Conservation (phyloP, 2,113 vertebrate genomes). For the Indicator indicator region DNA sequence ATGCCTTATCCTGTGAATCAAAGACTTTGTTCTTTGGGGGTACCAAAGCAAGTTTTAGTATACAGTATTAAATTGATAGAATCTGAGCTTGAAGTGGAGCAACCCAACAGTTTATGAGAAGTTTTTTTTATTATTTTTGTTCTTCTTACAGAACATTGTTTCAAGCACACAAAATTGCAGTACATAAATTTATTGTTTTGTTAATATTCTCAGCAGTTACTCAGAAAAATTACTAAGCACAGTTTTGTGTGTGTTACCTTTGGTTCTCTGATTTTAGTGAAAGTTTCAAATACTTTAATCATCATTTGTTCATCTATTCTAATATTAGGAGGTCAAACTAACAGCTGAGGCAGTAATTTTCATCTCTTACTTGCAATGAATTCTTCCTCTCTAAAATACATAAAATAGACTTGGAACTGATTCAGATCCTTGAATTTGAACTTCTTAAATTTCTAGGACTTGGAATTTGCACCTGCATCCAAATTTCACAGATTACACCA, state of each 20-base stretch:
- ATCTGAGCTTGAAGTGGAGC: background rate
- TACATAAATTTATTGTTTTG: background rate
- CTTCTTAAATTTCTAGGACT: background rate
- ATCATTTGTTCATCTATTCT: background rate
- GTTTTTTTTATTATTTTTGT: background rate
- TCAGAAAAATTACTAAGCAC: background rate
- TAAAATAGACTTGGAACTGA: background rate
- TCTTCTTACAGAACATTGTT: background rate
- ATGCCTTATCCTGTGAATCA: background rate
- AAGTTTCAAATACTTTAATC: background rate
- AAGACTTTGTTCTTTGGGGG: background rate
- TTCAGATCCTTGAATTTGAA: background rate
- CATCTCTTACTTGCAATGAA: background rate
- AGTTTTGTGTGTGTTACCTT: background rate
- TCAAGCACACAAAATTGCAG: background rate
- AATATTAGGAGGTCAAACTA: background rate
- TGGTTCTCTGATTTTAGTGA: background rate
- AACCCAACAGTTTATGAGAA: background rate
- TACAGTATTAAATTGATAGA: background rate
- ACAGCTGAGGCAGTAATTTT: slow-evolving; percentile 1
- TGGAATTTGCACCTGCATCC: background rate
- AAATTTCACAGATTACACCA: background rate
- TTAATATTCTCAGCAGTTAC: background rate
- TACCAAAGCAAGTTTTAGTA: background rate
- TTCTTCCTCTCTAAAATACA: background rate